Evolutionary conservation across 2,113 vertebrate species (phyloP), one percentile per base, ranked within the genome.

Genomic region (Platysternon megacephalum): DNA sequence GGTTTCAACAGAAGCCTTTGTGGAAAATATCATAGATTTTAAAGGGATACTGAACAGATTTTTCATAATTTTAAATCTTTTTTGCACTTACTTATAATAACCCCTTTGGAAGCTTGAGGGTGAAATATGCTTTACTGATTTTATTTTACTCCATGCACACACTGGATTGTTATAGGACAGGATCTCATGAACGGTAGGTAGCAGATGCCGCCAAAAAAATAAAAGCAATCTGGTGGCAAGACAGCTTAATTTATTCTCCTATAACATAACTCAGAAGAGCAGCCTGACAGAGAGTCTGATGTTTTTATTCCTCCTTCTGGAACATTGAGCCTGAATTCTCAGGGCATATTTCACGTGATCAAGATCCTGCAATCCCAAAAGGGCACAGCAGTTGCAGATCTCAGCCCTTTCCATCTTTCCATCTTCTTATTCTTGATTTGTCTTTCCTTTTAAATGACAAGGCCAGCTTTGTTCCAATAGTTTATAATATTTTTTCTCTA

Each of bases 351-450:
- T 3, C 44, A 42, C 2, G 1, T 1, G 3, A 32, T 8, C 56
- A 12, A 16, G 16, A 58, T 8, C 86, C 13, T 53, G 46, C 16
- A 11, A 42, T 17, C 68, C 56, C 29, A 2, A 35, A 32, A 68
- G 35, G 35, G 14, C 5, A 32, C n/a, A 28, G 51, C n/a, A 1
- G 24, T 51, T 12, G n/a, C 51, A 9, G 19, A 52, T 58, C 55
- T 16, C 22, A 51, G 35, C 10, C 86, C 86, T 11, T 2, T 51
- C 79, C 39, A 53, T 55, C 39, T 82, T 53, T 55, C 61, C 58
- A 14, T 56, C 22, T 7, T 8, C 78, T 51, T 42, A 0, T 0
- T 35, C 0, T 0, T 26, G 81, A 2, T 55, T 42, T 78, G 11
- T 19, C 35, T 51, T 55, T 44, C 55, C 2, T 32, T 44, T 56